Base-by-base conservation (phyloP, 2,797 vertebrate species). In the Xenops minutus region DNA sequence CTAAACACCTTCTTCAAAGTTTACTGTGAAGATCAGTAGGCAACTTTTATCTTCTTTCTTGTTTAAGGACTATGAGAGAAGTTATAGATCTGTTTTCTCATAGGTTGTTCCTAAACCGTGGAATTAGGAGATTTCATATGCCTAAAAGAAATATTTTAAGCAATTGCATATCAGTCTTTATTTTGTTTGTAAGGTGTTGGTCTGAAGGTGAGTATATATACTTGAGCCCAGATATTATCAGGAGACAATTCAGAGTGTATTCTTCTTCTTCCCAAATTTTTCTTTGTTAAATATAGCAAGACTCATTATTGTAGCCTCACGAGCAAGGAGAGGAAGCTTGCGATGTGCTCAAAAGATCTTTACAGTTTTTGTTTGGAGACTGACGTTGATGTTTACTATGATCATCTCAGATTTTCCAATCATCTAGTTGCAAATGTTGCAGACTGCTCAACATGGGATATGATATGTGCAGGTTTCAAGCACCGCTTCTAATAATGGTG, bases 1-100 rank as follows among this genome's bases (percentile, higher is more conserved):
- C 93, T 97, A 95, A 98, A 97, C 91, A 95, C 94, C 84, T 96
- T 94, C 95, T 93, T 97, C 95, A 89, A 92, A 95, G 92, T 95
- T 96, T 94, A 66, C 96, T 95, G 39, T 88, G 88, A 90, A 90
- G 93, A 95, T 90, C 89, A 95, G 78, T 90, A 58, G n/a, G 29
- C n/a, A 68, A 17, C 89, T 96, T 96, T 85, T 56, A 92, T 95
- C 82, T 84, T 92, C 62, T 77, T 85, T 84, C 64, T 78, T 21
- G 0, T 89, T 91, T 80, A 72, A 58, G 49, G 12, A 8, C 58
- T 85, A 1, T 79, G n/a, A 85, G 26, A 16, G 19, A 94, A 86
- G 36, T 89, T 93, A 48, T 21, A 56, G 10, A 86, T 82, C 32
- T 62, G 2, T 84, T 92, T 82, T 73, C 43, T 55, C 62, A 77